Evolutionary conservation across 2,888 invertebrate species (phyloP), one percentile per base, ranked within the genome.

Genomic region (Cheilosia pagana): DNA sequence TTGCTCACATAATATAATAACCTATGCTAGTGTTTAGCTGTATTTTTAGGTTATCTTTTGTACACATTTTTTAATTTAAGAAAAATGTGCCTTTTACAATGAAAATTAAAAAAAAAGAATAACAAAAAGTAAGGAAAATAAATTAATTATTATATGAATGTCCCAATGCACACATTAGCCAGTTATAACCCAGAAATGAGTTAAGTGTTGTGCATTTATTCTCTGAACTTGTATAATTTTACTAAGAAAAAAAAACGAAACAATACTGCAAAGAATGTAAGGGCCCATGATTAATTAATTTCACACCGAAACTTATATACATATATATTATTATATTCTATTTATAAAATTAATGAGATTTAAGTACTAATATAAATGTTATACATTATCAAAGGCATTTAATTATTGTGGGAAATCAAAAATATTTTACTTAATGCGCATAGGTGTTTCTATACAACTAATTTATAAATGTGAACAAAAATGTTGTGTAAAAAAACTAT

Each of bases 1-100:
- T 16, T 14, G 8, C 43, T 43, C 43, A 55, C 68, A n/a, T n/a
- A 31, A 28, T 28, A 52, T 35, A 67, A 2, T 16, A 19, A 62
- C 39, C n/a, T 45, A 45, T 50, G 23, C 60, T 68, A 68, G 68
- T 67, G 16, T 31, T 68, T 68, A 68, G 63, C 16, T 45, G 7
- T n/a, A 21, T 41, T 28, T 65, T 67, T 52, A 19, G 14, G n/a
- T 52, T 53, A 52, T 10, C 39, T 78, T 71, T 79, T 79, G 48
- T 83, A 83, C 83, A 83, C 83, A 79, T 83, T 83, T 83, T 83
- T 83, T 75, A 83, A 75, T 83, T 83, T 83, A 63, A 79, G 83
- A 79, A 83, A 83, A 83, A 83, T 83, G 83, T 83, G 83, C 83
- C 83, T 83, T 83, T 83, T 83, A 83, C 72, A 78, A 57, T 63